Evolutionary conservation across 2,797 vertebrate genomes (phyloP).

Genomic region (Zonotrichia albicollis): DNA sequence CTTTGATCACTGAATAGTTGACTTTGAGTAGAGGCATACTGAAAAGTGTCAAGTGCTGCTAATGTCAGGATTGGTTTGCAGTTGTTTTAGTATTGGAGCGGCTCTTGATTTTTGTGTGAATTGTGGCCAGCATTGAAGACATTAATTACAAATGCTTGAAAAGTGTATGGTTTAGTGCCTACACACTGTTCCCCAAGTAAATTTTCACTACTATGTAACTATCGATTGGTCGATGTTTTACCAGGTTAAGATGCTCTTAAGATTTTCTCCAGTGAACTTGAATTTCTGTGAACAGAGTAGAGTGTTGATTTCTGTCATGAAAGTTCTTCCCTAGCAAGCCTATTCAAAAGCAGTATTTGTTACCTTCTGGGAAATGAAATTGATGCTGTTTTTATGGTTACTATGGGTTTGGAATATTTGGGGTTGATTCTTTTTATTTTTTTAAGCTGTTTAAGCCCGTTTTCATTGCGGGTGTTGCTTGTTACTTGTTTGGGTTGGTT

Average conservation of each 20-base stretch:
- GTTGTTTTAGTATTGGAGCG: background rate
- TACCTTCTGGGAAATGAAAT: background rate
- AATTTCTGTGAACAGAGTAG: background rate
- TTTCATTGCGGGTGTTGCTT: fast-evolving
- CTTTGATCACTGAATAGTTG: background rate
- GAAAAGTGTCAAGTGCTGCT: background rate
- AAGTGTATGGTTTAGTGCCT: background rate
- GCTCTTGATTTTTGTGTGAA: background rate
- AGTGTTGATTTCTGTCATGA: background rate
- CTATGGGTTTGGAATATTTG: background rate
- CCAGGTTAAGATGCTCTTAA: background rate
- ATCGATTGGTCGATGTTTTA: background rate
- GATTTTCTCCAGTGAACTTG: background rate
- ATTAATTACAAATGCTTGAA: background rate
- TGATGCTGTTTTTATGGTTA: background rate
- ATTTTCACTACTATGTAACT: background rate
- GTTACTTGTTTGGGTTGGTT: background rate
- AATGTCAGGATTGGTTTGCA: background rate
- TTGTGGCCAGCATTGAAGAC: background rate
- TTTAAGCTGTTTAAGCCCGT: background rate
- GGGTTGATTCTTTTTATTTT: background rate
- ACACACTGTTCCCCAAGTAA: background rate
- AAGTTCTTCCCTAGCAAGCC: background rate
- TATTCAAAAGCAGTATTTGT: background rate
- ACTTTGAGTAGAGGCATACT: background rate